Percentiles rank a stretch among this genome's conserved stretches.
phyloP scores from a whole-genome alignment of 2,888 invertebrate genomes.

The Andrena praecox region DNA sequence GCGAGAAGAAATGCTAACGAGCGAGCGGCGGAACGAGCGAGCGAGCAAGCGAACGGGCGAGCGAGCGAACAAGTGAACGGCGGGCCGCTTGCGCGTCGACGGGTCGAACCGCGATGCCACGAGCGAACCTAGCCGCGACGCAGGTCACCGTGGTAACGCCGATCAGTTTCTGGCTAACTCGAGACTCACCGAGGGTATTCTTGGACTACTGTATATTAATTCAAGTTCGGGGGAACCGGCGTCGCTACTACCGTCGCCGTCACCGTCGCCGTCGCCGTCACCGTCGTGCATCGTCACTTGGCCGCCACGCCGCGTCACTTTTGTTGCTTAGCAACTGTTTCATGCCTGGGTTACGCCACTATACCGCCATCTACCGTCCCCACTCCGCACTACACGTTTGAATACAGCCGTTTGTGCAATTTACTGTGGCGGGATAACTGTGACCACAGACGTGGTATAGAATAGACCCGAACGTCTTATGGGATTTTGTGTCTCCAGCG shows the following conservation, averaged over 20 bases:
- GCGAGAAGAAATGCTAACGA: conserved; percentile 37
- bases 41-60: conserved; percentile 22
- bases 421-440: too few relatives aligned
- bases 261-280: conserved; percentile 41
- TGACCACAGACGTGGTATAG: too few relatives aligned
- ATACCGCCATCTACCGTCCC: conserved; percentile 37
- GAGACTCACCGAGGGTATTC: conserved; percentile 77
- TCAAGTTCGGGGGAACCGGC: conserved; percentile 77
- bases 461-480: too few relatives aligned
- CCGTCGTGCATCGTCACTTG: conserved; percentile 60
- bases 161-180: conserved; percentile 71
- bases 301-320: conserved; percentile 71
- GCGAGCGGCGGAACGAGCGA: conserved; percentile 8
- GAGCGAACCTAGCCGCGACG: conserved; percentile 68
- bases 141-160: conserved; percentile 72
- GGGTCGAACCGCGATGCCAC: conserved; percentile 21
- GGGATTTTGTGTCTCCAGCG: too few relatives aligned
- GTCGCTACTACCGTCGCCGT: conserved; percentile 56
- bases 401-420: not conserved
- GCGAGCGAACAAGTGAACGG: conserved; percentile 35
- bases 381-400: not conserved
- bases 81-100: conserved; percentile 32
- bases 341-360: not conserved
- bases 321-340: conserved; percentile 81
- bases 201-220: conserved; percentile 80